Conservation (phyloP, 53 echinoderm and acorn worm species). For the Echinarachnius parma region DNA sequence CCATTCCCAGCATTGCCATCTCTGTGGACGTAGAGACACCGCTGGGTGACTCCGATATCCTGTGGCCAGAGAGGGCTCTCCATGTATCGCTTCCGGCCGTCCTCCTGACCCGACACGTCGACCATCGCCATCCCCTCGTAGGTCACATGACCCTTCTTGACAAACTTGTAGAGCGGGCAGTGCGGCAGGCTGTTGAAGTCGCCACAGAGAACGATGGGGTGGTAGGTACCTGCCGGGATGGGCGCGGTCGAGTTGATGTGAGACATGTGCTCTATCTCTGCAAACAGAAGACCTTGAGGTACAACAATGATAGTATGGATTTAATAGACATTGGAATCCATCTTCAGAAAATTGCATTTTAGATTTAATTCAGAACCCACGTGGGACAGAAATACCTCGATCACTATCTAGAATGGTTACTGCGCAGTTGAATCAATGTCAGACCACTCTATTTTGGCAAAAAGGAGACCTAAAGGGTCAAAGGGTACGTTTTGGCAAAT, state of each 20-base stretch:
- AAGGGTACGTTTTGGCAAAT: too few species aligned
- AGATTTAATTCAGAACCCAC: too few species aligned
- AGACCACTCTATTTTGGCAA: too few species aligned
- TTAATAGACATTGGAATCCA: too few species aligned
- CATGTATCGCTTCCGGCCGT: constrained; percentile 29
- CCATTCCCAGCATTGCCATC: background rate
- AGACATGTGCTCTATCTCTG: constrained; percentile 80
- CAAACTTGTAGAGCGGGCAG: constrained; percentile 70
- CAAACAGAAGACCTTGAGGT: constrained; percentile 58
- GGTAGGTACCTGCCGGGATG: constrained; percentile 23
- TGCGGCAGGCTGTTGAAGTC: constrained; percentile 89
- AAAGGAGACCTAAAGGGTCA: too few species aligned
- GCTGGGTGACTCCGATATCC: constrained; percentile 60
- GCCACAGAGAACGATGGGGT: constrained; percentile 84
- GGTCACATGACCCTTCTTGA: constrained; percentile 53
- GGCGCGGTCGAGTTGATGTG: background rate
- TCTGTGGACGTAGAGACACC: constrained; percentile 58
- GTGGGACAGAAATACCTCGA: too few species aligned
- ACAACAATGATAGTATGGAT: too few species aligned
- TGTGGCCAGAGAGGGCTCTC: constrained; percentile 62
- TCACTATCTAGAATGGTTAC: too few species aligned
- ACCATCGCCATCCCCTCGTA: constrained; percentile 57
- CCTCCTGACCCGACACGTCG: constrained; percentile 73
- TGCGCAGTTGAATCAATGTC: too few species aligned
- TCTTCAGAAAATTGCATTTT: too few species aligned